These are phyloP conservation scores for Dendrophyllia cribrosa DNA, from an alignment of 64 coral and sea anemone genomes.

Conservation along the genomic window DNA sequence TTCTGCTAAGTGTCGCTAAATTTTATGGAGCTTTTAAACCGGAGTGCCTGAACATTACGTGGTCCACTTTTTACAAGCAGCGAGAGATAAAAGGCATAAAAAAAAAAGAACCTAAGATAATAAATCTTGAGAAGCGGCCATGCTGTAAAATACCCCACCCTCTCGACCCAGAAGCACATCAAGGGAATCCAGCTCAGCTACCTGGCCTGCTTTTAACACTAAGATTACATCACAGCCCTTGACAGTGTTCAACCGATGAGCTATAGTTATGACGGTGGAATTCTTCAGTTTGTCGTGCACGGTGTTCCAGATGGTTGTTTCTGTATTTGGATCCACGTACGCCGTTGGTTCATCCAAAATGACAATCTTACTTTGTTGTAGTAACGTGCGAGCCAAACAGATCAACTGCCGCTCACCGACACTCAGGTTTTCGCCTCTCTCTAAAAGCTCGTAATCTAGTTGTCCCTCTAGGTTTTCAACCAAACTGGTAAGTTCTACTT, in stretches of 20 bases:
- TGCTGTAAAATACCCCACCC: not conserved
- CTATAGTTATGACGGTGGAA: slow-evolving; percentile 58
- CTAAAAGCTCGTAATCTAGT: slow-evolving; percentile 13
- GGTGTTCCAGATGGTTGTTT: slow-evolving; percentile 13
- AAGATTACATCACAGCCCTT: slow-evolving; percentile 46
- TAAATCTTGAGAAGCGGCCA: not conserved
- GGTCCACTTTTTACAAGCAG: no score
- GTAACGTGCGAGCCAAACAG: slow-evolving; percentile 42
- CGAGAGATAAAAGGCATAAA: no score
- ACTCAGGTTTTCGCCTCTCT: slow-evolving; percentile 54
- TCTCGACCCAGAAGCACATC: not conserved
- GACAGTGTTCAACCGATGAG: slow-evolving; percentile 39
- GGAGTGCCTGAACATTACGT: no score
- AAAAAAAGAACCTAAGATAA: no score
- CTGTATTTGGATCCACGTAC: slow-evolving; percentile 47
- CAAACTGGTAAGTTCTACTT: slow-evolving; percentile 18
- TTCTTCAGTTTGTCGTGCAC: slow-evolving; percentile 27
- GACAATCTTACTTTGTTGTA: slow-evolving; percentile 43
- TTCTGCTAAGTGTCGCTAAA: no score
- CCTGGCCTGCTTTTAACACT: slow-evolving; percentile 26
- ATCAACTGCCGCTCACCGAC: slow-evolving; percentile 58
- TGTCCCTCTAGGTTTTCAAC: slow-evolving; percentile 7
- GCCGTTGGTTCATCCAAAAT: slow-evolving; percentile 66
- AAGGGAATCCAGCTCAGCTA: not conserved
- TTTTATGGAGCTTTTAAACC: no score